A percentile compares a stretch with the other conserved stretches of the same genome.
phyloP scores from a whole-genome alignment of 1,140 invertebrate genomes.

The Drosophila equinoxialis region DNA sequence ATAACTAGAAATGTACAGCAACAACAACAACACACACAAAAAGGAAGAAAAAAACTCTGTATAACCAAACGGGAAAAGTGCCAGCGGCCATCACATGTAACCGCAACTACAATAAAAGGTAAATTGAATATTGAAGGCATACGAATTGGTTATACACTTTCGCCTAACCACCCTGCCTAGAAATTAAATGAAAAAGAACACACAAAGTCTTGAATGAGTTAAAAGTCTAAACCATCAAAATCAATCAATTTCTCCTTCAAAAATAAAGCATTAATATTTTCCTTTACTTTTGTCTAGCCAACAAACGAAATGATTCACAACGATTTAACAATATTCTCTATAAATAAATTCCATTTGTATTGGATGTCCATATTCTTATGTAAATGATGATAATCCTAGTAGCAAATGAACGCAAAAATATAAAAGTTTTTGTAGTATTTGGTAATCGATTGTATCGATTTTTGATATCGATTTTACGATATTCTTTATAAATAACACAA shows the following conservation, averaged over 20 bases:
- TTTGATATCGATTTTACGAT: too few relatives aligned
- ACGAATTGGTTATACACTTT: constrained; percentile 23
- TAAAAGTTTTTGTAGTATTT: too few relatives aligned
- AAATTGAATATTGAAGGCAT: constrained; percentile 17
- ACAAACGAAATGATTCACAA: too few relatives aligned
- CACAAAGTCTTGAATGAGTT: constrained; percentile 23
- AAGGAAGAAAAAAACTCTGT: neutral
- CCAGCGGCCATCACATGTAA: constrained; percentile 66
- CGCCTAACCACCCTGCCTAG: neutral
- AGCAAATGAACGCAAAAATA: too few relatives aligned
- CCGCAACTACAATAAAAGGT: constrained; percentile 57
- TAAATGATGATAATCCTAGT: too few relatives aligned
- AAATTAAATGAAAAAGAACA: neutral
- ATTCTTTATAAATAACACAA: too few relatives aligned
- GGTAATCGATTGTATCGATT: too few relatives aligned
- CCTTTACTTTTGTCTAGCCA: too few relatives aligned
- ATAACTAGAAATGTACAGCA: constrained; percentile 46
- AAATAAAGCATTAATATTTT: too few relatives aligned
- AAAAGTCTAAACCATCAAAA: constrained; percentile 26
- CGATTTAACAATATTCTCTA: too few relatives aligned
- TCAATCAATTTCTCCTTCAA: constrained; percentile 26
- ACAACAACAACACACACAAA: constrained; percentile 36
- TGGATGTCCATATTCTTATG: too few relatives aligned
- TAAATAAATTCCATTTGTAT: too few relatives aligned
- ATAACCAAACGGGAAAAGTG: constrained; percentile 40